Evolutionary conservation across 1,140 invertebrate species (phyloP), one percentile per base, ranked within the genome.

Genomic region (Drosophila lacertosa): DNA sequence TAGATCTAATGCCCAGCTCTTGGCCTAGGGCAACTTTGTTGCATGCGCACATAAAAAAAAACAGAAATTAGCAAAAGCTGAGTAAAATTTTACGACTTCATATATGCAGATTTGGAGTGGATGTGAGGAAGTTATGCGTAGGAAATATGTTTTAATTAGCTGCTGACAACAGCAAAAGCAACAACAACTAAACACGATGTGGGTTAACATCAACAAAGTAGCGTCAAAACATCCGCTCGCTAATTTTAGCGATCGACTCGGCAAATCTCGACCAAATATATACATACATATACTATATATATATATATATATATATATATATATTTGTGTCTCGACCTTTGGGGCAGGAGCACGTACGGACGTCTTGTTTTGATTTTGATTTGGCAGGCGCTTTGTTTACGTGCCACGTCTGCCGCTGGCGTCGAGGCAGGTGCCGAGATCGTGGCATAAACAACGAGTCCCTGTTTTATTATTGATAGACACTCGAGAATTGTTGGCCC

Each of bases 131-230:
- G 81, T 86, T 77, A 81, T 84, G 82, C 69, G 71, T 86, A 81
- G 77, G 74, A 84, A 81, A 84, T 86, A 70, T 68, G 68, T 77
- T 84, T 84, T 84, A 84, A 84, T 84, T 84, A 86, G 81, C 81
- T 86, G 81, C 81, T 86, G 81, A 84, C 81, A 84, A 81, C 77
- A 79, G 40, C 67, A 39, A 60, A 39, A 68, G 26, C 60, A 45
- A 20, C 47, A 44, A 11, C 37, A 58, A 45, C 32, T 57, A 29
- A 33, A 16, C 48, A 59, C 42, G 63, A 81, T 86, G 59, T 84
- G 68, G 81, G 80, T 84, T 83, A 83, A 20, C 39, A 62, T 62
- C 63, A 66, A 83, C 80, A 73, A 76, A 84, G 80, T 83, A 86
- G 73, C 76, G 44, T 59, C 40, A 47, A 77, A 80, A 80, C 77